phyloP scores from a whole-genome alignment of 2,888 invertebrate species.

The Mesodorylaimus sp. region DNA sequence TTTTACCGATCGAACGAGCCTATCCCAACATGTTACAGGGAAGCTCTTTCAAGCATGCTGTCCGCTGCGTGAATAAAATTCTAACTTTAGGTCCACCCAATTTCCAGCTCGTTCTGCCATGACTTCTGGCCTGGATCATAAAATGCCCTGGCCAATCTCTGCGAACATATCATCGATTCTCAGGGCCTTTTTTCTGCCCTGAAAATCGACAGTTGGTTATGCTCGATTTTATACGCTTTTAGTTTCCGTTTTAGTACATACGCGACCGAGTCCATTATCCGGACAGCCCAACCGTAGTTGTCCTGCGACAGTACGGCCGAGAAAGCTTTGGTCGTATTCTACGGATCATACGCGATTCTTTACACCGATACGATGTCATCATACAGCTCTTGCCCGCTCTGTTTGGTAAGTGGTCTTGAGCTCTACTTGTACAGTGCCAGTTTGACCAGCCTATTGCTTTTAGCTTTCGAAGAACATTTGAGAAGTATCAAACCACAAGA shows the following conservation, averaged over 20 bases:
- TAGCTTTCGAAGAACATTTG: too few relatives aligned
- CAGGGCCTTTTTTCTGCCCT: not conserved
- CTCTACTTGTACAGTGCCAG: too few relatives aligned
- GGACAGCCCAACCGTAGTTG: conserved; percentile 3
- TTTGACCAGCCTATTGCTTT: too few relatives aligned
- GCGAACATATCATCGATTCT: not conserved
- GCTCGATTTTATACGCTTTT: not conserved
- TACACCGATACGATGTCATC: conserved; percentile 6
- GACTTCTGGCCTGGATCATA: too few relatives aligned
- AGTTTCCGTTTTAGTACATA: not conserved
- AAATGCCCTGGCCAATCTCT: too few relatives aligned
- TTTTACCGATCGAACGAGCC: too few relatives aligned
- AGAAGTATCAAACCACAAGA: too few relatives aligned
- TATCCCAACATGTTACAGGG: too few relatives aligned
- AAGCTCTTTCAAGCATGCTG: too few relatives aligned
- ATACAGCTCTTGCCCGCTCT: not conserved
- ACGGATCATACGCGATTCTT: conserved; percentile 3
- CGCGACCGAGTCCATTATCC: conserved; percentile 3
- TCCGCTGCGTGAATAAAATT: too few relatives aligned
- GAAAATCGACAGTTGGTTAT: not conserved
- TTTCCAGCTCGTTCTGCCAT: too few relatives aligned
- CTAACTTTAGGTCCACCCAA: too few relatives aligned
- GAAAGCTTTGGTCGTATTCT: not conserved
- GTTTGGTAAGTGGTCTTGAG: not conserved
- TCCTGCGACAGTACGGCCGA: not conserved